Base-by-base conservation (phyloP, 2,113 vertebrate genomes). In the Mesoclemmys tuberculata region DNA sequence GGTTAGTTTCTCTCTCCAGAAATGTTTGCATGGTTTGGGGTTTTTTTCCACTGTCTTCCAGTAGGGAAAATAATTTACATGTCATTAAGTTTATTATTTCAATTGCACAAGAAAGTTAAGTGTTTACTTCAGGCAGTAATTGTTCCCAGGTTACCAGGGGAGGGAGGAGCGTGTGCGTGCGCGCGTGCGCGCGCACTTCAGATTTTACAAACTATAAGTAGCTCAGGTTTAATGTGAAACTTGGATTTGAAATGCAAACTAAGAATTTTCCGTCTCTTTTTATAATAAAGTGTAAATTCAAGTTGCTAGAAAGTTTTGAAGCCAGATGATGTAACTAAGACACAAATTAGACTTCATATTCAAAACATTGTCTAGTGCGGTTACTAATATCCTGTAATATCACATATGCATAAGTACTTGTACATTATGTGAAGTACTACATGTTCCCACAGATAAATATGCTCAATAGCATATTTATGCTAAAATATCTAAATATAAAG, bases 361-460 rank as follows among this genome's bases (percentile, higher is more conserved):
- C 19, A 55, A 55, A 81, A 81, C 8, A 71, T 90, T 24, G 92
- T 82, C 48, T 91, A 88, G 83, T 84, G 18, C 82, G 35, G 58
- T 82, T 88, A 10, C 89, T 79, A 89, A 64, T 94, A 56, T 61
- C 86, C 48, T 80, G 14, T 90, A 85, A 71, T 89, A 84, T 95
- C 84, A 84, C 80, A 54, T 79, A 92, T 0, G 0, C 87, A 90
- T 64, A 92, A 95, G 88, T 95, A 89, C 11, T 58, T 38, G 81
- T 91, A 84, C 74, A 52, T 95, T 96, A 91, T 44, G 26, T 95
- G 51, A 96, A 89, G 92, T 92, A 95, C 96, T 97, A 85, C 44
- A 1, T 90, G 68, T 91, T 97, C 94, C 94, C 80, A 61, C 92
- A 92, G 92, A 93, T 87, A 78, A 80, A 94, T 90, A 83, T 95